Percentiles rank a stretch among this genome's conserved stretches.
phyloP scores from a whole-genome alignment of 1,140 invertebrate genomes.

The Pteromalus puparum region DNA sequence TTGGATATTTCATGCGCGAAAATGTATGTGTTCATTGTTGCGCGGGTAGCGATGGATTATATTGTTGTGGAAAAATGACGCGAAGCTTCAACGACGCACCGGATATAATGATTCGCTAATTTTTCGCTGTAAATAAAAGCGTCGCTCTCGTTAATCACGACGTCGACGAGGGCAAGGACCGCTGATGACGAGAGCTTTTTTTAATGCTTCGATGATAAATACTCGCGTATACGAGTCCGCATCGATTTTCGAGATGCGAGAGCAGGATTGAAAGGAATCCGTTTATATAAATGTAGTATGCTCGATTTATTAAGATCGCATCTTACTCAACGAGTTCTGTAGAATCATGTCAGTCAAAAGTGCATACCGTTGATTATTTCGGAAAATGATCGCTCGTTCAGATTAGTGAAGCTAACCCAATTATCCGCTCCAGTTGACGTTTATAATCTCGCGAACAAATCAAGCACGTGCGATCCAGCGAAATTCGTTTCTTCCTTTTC shows the following conservation, averaged over 20 bases:
- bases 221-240: not conserved
- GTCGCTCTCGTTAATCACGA: not conserved
- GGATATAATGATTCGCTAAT: conserved; percentile 29
- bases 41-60: not conserved
- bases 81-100: not conserved
- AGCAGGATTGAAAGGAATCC: too few species aligned
- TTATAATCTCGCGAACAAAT: too few species aligned
- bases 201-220: not conserved
- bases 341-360: too few species aligned
- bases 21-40: not conserved
- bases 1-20: conserved; percentile 22
- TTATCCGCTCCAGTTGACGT: too few species aligned
- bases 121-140: not conserved
- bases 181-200: not conserved
- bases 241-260: not conserved
- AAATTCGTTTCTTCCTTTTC: too few species aligned
- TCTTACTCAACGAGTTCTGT: too few species aligned
- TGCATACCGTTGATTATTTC: too few species aligned
- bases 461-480: too few species aligned
- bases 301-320: too few species aligned
- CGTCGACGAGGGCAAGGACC: not conserved
- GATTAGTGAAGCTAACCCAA: too few species aligned
- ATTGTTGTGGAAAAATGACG: not conserved
- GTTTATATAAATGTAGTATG: too few species aligned
- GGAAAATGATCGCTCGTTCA: too few species aligned